Conservation (phyloP, 2,888 invertebrate species). For the Molanna angustata region DNA sequence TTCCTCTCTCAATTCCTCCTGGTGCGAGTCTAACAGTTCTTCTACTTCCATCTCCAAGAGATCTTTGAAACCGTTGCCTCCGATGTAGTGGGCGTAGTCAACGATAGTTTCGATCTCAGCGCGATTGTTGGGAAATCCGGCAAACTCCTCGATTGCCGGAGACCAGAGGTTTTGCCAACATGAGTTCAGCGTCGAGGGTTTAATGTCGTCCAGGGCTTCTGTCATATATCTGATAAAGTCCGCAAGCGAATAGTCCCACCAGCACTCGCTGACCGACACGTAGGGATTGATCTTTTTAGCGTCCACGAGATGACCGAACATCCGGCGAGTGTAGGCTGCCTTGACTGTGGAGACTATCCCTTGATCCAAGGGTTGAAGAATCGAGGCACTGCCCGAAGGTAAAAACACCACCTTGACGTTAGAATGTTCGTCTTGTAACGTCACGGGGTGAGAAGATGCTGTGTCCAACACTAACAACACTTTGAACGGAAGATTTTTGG, state of each 20-base stretch:
- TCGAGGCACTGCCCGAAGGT: conserved; percentile 35
- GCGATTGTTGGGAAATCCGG: conserved; percentile 32
- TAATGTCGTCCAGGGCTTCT: conserved; percentile 31
- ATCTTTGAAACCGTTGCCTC: conserved; percentile 36
- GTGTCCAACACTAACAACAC: conserved; percentile 34
- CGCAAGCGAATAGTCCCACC: conserved; percentile 35
- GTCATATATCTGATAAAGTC: conserved; percentile 33
- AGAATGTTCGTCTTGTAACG: conserved; percentile 28
- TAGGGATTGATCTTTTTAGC: conserved; percentile 8
- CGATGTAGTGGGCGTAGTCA: conserved; percentile 34
- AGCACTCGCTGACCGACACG: conserved; percentile 30
- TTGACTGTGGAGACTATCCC: conserved; percentile 27
- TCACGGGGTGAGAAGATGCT: conserved; percentile 32
- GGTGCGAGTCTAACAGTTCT: conserved; percentile 32
- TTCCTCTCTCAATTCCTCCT: conserved; percentile 33
- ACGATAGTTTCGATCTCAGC: conserved; percentile 34
- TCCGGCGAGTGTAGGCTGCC: conserved; percentile 9
- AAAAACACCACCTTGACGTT: conserved; percentile 34
- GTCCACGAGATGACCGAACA: conserved; percentile 11
- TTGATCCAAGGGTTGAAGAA: conserved; percentile 36
- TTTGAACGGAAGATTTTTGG: conserved; percentile 32
- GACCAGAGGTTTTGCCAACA: conserved; percentile 35
- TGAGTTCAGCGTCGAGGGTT: conserved; percentile 33
- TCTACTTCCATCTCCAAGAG: conserved; percentile 33
- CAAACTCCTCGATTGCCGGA: conserved; percentile 35